Evolutionary conservation across 2,113 vertebrate species (phyloP), one percentile per base, ranked within the genome.

Genomic region (Tachysurus vachellii): DNA sequence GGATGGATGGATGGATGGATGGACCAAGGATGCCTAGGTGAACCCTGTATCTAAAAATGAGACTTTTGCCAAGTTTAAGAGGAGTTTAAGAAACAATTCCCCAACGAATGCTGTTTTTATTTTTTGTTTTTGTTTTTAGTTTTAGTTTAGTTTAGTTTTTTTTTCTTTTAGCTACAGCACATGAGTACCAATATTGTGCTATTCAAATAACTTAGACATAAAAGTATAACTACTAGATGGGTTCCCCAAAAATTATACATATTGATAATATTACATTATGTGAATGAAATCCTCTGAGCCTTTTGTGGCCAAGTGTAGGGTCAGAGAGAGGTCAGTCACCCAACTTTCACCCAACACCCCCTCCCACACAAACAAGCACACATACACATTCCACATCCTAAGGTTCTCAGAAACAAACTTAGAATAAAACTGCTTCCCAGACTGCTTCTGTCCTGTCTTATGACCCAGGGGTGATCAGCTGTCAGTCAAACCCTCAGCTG

Each of bases 401-500:
- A 86, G 84, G 75, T 85, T 88, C 88, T 86, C 88, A 77, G 90
- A 86, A 75, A 88, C 88, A 89, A 89, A 88, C 90, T 89, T 87
- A 71, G 85, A 86, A 82, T 82, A 86, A 86, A 86, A 44, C 66
- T 31, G 62, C 84, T 91, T 95, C 94, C 94, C 94, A 94, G 89
- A 94, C 95, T 95, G 93, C 94, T 93, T 92, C 91, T 92, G 94
- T 94, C 85, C 90, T 89, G 89, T 89, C 86, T 79, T 77, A 80
- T 92, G 93, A 95, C 95, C 94, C 83, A 80, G 5, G 88, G 95
- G 95, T 95, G 93, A 86, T 91, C 93, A 92, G 92, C 93, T 95
- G 95, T 93, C 95, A 96, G 82, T 96, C 95, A 95, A 86, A 42
- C 66, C 92, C 91, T 94, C 93, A 92, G 93, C 93, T 94, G 93